Evolutionary conservation across 2,797 vertebrate genomes (phyloP).

Genomic region (Momotus momota): DNA sequence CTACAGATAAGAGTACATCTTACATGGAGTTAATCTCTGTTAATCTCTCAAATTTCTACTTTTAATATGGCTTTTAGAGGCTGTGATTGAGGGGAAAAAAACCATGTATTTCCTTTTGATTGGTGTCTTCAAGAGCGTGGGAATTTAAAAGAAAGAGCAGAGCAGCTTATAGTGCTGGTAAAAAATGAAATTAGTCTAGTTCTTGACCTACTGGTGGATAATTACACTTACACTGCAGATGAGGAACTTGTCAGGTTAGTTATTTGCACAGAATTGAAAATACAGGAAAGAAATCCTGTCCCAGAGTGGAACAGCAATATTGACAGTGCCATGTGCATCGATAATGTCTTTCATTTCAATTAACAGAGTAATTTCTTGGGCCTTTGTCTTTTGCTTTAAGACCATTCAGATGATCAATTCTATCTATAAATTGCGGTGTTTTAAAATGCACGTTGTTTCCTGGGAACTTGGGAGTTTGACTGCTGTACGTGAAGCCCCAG

Average conservation of each 20-base stretch:
- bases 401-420: background rate
- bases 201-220: background rate
- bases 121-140: background rate
- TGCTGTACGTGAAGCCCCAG: background rate
- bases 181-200: background rate
- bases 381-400: background rate
- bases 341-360: background rate
- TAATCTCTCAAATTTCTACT: background rate
- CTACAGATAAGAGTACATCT: background rate
- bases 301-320: background rate
- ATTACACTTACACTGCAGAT: background rate
- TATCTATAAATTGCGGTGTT: background rate
- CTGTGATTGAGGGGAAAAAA: background rate
- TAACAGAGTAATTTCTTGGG: background rate
- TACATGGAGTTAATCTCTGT: background rate
- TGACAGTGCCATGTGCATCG: accelerated
- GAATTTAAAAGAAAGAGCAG: background rate
- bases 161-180: background rate
- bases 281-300: background rate
- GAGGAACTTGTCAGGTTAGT: background rate
- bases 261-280: background rate
- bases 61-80: background rate
- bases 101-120: background rate
- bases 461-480: background rate
- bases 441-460: background rate